A percentile compares a stretch with the other conserved stretches of the same genome.
Evolutionary conservation across 2,113 vertebrate species (phyloP).

Genomic region (Muntiacus reevesi): DNA sequence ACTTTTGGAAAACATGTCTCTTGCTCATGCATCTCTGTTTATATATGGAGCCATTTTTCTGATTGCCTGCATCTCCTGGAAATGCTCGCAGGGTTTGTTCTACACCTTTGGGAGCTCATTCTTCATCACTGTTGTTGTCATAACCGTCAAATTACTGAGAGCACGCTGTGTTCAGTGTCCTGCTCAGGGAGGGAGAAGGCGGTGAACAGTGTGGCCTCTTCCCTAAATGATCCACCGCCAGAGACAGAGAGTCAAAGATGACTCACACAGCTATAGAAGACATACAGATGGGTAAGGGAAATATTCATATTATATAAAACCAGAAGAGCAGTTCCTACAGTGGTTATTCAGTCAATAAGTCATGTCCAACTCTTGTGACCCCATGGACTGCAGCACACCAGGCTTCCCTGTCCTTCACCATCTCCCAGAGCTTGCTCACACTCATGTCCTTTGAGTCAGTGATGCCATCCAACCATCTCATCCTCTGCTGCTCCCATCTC

Average conservation of each 20-base stretch:
- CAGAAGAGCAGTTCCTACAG: neutral
- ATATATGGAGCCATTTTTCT: neutral
- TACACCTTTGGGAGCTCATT: neutral
- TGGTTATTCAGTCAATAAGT: neutral
- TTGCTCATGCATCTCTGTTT: neutral
- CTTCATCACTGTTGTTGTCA: neutral
- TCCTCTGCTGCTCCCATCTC: neutral
- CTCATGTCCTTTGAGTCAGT: neutral
- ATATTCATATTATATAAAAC: neutral
- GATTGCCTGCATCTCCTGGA: neutral
- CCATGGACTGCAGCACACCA: neutral
- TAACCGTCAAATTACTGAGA: neutral
- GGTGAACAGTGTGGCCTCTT: neutral
- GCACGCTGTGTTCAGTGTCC: fast-evolving
- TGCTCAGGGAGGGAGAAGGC: neutral
- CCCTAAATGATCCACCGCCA: neutral
- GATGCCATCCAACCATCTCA: neutral
- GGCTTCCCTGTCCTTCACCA: neutral
- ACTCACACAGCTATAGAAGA: neutral
- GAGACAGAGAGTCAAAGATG: neutral
- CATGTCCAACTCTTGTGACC: neutral
- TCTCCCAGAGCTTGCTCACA: neutral
- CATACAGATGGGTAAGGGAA: neutral
- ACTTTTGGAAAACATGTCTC: neutral
- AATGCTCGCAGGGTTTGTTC: neutral